Evolutionary conservation across 1,140 invertebrate genomes (phyloP), one percentile per base, ranked within the genome.

Genomic region (Temnothorax longispinosus): DNA sequence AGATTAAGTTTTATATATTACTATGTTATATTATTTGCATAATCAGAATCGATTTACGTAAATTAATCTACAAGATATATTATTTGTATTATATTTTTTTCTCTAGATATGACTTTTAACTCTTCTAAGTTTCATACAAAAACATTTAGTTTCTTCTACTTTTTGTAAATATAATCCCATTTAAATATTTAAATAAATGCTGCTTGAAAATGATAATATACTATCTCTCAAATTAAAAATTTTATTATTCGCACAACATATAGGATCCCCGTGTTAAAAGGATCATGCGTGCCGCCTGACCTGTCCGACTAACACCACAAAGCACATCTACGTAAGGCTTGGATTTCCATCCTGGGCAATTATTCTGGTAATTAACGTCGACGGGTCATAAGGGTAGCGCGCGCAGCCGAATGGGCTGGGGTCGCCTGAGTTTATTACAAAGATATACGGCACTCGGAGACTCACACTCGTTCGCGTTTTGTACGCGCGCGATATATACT

Each of bases 341-440:
- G 78, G 91, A 93, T 94, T 93, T 92, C 93, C 92, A 92, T 81
- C 88, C 86, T 67, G 89, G 88, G 90, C 90, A 93, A 93, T 94
- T 94, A 93, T 92, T 92, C 89, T 81, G 81, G 91, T 93, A 93
- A 94, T 94, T 93, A 94, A 94, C 93, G 91, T 92, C 90, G 91
- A 78, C 91, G 88, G 89, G 88, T 87, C 85, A 89, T 90, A 88
- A 86, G 88, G 88, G 88, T 85, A 87, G 54, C 90, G 77, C 90
- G 77, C 50, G 86, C 64, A 58, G 65, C 88, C 71, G 85, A 89
- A 91, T 89, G 90, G 88, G 85, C 18, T 78, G 76, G 88, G 89
- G 86, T 82, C 89, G 90, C 67, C 85, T 80, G 92, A 93, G 92
- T 94, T 93, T 93, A 94, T 94, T 94, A 92, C 92, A 93, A 94